Evolutionary conservation across 2,113 vertebrate species (phyloP).

Genomic region (Anser brachyrhynchus): DNA sequence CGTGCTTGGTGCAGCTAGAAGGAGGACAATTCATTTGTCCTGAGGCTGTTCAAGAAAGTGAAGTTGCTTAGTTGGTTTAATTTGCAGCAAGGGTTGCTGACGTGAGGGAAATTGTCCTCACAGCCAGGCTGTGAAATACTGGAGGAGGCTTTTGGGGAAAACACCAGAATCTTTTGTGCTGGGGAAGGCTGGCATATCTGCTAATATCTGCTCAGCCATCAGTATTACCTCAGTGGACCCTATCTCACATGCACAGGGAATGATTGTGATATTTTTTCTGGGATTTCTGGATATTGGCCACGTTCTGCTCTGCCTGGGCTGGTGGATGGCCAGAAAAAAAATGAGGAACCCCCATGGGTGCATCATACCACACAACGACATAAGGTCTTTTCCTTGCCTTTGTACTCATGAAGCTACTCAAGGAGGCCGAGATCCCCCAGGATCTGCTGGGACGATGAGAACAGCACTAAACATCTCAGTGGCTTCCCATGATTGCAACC

Average conservation of each 20-base stretch:
- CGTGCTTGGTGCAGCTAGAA: not conserved
- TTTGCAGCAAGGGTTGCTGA: not conserved
- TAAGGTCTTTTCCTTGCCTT: not conserved
- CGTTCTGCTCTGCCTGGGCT: not conserved
- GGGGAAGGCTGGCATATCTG: not conserved
- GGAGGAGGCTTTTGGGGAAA: not conserved
- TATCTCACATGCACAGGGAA: rapidly evolving
- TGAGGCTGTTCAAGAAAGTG: not conserved
- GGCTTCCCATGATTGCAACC: too few species aligned
- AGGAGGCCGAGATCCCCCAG: not conserved
- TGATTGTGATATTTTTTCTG: not conserved
- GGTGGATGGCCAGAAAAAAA: not conserved
- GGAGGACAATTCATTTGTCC: not conserved
- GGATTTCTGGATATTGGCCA: not conserved
- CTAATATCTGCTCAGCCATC: not conserved
- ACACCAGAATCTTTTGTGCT: not conserved
- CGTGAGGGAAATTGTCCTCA: not conserved
- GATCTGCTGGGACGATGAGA: not conserved
- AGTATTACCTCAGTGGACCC: not conserved
- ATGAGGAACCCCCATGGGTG: not conserved
- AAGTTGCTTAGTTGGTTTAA: not conserved
- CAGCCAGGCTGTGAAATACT: not conserved
- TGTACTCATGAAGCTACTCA: not conserved
- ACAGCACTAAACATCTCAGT: not conserved
- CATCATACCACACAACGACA: too few species aligned